A percentile compares a stretch with the other conserved stretches of the same genome.
Evolutionary conservation across 2,888 invertebrate genomes (phyloP).

Genomic region (Ommatoiulus sabulosus): DNA sequence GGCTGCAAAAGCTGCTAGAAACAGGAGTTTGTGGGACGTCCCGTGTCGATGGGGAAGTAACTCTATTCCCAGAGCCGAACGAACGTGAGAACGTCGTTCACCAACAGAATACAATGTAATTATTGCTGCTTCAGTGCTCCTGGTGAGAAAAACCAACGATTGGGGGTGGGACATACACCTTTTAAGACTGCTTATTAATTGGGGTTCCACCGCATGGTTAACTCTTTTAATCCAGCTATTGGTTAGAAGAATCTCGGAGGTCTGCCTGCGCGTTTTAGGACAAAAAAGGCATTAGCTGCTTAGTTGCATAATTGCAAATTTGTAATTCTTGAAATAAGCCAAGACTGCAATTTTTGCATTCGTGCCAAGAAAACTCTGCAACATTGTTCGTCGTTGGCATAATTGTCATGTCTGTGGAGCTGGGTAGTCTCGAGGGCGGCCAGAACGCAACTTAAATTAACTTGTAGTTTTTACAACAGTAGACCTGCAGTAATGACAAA

Average conservation of each 20-base stretch:
- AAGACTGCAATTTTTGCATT: conserved; percentile 9
- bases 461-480: background rate
- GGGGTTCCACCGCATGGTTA: conserved; percentile 48
- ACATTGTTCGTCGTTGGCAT: background rate
- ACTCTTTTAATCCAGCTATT: conserved; percentile 53
- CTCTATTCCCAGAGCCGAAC: conserved; percentile 53
- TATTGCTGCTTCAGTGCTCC: conserved; percentile 57
- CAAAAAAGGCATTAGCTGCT: conserved; percentile 11
- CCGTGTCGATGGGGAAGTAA: conserved; percentile 57
- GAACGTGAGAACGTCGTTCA: conserved; percentile 56
- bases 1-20: conserved; percentile 30
- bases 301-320: conserved; percentile 25
- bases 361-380: background rate
- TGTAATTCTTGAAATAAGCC: background rate
- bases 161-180: conserved; percentile 49
- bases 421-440: background rate
- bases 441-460: background rate
- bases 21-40: conserved; percentile 54
- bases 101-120: conserved; percentile 57
- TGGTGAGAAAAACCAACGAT: conserved; percentile 55
- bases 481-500: too few species aligned
- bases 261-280: background rate
- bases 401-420: conserved; percentile 17
- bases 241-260: conserved; percentile 34
- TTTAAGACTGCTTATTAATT: conserved; percentile 52